These are phyloP conservation scores for Manis javanica DNA, from an alignment of 2,797 vertebrate genomes.

Conservation along the genomic window DNA sequence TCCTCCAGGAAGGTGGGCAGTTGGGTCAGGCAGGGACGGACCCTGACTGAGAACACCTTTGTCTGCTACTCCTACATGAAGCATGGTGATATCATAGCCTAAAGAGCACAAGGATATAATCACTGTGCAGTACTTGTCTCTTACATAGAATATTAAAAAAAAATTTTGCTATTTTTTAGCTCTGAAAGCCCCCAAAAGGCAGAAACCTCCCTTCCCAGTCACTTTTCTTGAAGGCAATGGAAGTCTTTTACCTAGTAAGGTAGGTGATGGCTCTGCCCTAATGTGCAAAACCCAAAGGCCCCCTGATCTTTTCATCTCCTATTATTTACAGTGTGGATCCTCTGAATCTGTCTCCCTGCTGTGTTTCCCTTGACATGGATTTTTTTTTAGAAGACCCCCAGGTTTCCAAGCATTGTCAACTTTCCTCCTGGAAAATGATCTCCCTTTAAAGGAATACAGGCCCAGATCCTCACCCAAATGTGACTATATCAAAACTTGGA, in stretches of 20 bases:
- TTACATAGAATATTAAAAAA: background rate
- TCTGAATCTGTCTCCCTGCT: slow-evolving; percentile 12
- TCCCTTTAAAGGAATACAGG: slow-evolving; percentile 19
- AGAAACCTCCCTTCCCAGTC: slow-evolving; percentile 18
- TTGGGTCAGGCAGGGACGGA: background rate
- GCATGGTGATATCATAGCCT: background rate
- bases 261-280: background rate
- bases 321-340: background rate
- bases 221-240: slow-evolving; percentile 32
- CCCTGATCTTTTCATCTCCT: background rate
- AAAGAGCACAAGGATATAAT: background rate
- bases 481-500: background rate
- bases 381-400: slow-evolving; percentile 41
- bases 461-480: background rate
- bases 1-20: background rate
- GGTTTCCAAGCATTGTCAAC: slow-evolving; percentile 35
- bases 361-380: background rate
- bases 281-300: background rate
- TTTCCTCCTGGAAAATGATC: slow-evolving; percentile 34
- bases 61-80: background rate
- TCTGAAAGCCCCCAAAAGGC: background rate
- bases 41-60: background rate
- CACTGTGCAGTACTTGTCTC: background rate
- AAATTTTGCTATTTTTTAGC: slow-evolving; percentile 28
- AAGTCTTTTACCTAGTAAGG: slow-evolving; percentile 9